phyloP scores from a whole-genome alignment of 2,113 vertebrate genomes.

The Nibea coibor region DNA sequence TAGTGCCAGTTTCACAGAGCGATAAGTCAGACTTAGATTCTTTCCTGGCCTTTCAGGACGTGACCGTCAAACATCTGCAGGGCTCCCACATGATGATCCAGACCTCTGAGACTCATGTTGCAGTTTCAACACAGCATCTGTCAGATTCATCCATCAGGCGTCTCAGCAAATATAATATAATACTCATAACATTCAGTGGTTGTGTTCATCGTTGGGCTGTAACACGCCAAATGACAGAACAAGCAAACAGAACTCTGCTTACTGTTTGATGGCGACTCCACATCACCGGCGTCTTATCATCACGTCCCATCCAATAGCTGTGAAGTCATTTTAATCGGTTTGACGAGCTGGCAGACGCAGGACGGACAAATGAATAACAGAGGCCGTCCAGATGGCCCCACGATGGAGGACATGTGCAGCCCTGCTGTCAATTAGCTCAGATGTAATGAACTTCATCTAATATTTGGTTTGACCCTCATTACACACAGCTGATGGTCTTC shows the following conservation, averaged over 20 bases:
- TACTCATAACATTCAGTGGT: too few relatives aligned
- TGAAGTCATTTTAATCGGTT: too few relatives aligned
- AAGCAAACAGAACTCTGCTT: too few relatives aligned
- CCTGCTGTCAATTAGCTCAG: conserved; percentile 12
- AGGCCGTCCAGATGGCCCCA: background rate
- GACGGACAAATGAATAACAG: too few relatives aligned
- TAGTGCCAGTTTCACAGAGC: background rate
- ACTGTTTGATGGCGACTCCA: too few relatives aligned
- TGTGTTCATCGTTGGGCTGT: too few relatives aligned
- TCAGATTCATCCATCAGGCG: background rate
- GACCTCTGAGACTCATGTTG: background rate
- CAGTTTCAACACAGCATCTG: background rate
- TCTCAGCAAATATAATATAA: background rate
- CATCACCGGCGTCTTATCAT: too few relatives aligned
- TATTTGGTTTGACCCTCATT: conserved; percentile 33
- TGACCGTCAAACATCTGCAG: background rate
- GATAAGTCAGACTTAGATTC: conserved; percentile 4
- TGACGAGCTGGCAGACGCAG: too few relatives aligned
- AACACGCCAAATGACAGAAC: too few relatives aligned
- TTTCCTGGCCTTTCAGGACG: background rate
- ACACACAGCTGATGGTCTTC: background rate
- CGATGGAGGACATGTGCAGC: background rate
- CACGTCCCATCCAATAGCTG: too few relatives aligned
- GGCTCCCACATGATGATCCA: background rate
- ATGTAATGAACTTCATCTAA: conserved; percentile 26